Conservation (phyloP, 2,113 vertebrate genomes). For the Lamprotornis superbus region DNA sequence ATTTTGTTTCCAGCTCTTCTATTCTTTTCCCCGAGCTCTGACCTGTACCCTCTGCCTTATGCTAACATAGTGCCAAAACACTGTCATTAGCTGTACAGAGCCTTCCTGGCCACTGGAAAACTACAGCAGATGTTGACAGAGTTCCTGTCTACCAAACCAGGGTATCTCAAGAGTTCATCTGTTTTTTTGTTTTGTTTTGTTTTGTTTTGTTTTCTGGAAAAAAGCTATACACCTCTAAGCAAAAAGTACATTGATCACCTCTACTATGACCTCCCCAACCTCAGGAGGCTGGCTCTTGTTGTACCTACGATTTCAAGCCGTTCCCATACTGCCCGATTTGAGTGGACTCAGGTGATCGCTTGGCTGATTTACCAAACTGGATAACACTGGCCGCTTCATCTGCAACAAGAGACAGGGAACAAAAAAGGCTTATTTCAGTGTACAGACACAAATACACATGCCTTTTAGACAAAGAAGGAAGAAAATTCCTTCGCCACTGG, state of each 20-base stretch:
- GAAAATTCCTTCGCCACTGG: neutral
- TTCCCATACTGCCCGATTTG: conserved; percentile 99
- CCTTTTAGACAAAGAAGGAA: neutral
- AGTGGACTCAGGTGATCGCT: conserved; percentile 91
- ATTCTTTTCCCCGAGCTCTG: neutral
- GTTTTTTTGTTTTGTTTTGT: neutral
- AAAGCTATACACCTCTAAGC: neutral
- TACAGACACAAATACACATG: neutral
- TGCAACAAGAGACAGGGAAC: conserved; percentile 49
- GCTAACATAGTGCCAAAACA: neutral
- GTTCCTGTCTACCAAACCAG: neutral
- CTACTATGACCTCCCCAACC: neutral
- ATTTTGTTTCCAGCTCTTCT: neutral
- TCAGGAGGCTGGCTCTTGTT: neutral
- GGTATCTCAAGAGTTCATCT: neutral
- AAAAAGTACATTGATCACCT: neutral
- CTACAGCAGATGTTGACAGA: neutral
- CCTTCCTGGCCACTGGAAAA: neutral
- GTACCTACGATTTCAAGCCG: conserved; percentile 96
- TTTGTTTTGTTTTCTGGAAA: neutral
- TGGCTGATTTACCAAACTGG: conserved; percentile 97
- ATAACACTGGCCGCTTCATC: conserved; percentile 96
- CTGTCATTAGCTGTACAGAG: neutral
- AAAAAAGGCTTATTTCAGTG: neutral
- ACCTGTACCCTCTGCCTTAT: neutral